Conservation (phyloP, 2,113 vertebrate species). For the Etheostoma spectabile region DNA sequence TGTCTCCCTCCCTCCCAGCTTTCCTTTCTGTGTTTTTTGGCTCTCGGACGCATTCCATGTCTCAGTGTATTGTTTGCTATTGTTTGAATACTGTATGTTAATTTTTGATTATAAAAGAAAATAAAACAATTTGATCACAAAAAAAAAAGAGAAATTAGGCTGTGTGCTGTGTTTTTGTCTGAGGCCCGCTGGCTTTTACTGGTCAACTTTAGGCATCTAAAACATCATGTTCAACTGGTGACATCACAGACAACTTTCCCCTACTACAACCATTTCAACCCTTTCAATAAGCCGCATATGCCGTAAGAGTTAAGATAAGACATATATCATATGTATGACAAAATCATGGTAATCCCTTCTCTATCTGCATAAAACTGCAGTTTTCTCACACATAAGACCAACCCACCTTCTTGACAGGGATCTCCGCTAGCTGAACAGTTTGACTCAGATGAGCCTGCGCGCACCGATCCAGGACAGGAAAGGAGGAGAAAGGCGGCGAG, state of each 20-base stretch:
- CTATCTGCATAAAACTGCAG: background rate
- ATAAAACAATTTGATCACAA: too few species aligned
- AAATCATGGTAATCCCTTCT: constrained; percentile 4
- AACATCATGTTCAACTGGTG: background rate
- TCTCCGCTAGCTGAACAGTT: constrained; percentile 79
- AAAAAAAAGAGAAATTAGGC: too few species aligned
- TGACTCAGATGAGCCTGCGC: constrained; percentile 34
- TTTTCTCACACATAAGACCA: background rate
- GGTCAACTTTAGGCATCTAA: background rate
- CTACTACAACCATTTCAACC: background rate
- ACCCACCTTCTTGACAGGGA: constrained; percentile 82
- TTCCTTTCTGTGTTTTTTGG: too few species aligned
- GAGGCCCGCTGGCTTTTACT: background rate
- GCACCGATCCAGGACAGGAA: constrained; percentile 58
- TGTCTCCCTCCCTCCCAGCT: too few species aligned
- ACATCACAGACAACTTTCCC: background rate
- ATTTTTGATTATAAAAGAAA: too few species aligned
- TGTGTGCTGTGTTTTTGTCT: background rate
- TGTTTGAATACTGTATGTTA: too few species aligned
- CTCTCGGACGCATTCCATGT: too few species aligned
- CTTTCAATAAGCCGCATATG: background rate
- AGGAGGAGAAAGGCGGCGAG: constrained; percentile 65
- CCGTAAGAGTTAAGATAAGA: background rate
- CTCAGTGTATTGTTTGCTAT: too few species aligned
- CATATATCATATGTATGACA: background rate